Evolutionary conservation across 2,797 vertebrate genomes (phyloP), one percentile per base, ranked within the genome.

Genomic region (Acanthiza pusilla): DNA sequence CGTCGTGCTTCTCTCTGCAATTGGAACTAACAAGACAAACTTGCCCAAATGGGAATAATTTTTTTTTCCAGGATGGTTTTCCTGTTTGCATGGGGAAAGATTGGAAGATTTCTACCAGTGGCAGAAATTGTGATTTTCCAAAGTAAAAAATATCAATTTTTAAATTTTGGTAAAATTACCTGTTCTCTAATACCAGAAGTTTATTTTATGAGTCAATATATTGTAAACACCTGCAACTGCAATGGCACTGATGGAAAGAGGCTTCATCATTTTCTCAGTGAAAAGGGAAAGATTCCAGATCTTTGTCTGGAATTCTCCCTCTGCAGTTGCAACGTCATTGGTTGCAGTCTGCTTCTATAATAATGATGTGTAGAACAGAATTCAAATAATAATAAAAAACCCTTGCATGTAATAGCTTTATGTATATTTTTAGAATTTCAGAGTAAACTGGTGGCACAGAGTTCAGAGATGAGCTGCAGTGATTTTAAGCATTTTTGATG

Each of bases 21-120:
- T 74, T 82, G 65, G 38, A 94, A 10, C 70, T 66, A 94, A 72
- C 79, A 90, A 73, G 63, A 42, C 75, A 93, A 91, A 89, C 68
- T 76, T 89, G 30, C 67, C 50, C 75, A 88, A 88, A 83, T 71
- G 9, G 25, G 38, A 66, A 53, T 20, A 25, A 8, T 23, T 55
- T 66, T n/a, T 16, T 48, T 42, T 51, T 16, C 8, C 10, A 34
- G 42, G 26, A 25, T 73, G 23, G 2, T 60, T 67, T 83, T 63
- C 26, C 27, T 61, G 4, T 55, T 81, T 88, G 22, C 29, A 51
- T 51, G 66, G 67, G 27, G 30, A 9, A 25, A 26, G 11, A 36
- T 16, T 53, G 51, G 15, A 80, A 66, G 34, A 25, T 62, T 90
- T 66, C 40, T 73, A 15, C n/a, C 43, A 7, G 22, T 58, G 70